Percentiles rank a stretch among this genome's conserved stretches.
These are phyloP conservation scores for Troglohyphantes excavatus DNA, from an alignment of 2,888 invertebrate genomes.

Conservation along the genomic window DNA sequence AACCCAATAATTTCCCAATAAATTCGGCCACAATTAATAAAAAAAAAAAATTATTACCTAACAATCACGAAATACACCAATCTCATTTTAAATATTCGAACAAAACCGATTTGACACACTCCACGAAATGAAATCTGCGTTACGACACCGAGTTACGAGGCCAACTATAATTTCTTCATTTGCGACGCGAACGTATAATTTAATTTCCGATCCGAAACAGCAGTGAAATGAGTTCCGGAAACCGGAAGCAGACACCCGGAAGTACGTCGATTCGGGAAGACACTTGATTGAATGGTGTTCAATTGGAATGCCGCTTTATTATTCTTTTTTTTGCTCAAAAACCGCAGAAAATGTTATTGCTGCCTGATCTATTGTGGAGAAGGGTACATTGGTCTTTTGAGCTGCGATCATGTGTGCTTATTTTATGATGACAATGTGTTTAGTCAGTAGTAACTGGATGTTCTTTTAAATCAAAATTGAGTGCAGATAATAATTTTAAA, in stretches of 20 bases:
- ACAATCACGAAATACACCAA: too few relatives aligned
- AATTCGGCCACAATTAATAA: too few relatives aligned
- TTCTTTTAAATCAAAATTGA: too few relatives aligned
- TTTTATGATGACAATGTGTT: too few relatives aligned
- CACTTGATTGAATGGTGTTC: not conserved
- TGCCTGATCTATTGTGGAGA: not conserved
- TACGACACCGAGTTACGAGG: too few relatives aligned
- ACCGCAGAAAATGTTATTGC: not conserved
- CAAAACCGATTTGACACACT: not conserved
- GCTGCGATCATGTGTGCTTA: too few relatives aligned
- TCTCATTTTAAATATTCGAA: too few relatives aligned
- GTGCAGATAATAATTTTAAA: too few relatives aligned
- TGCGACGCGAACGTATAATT: not conserved
- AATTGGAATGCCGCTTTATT: not conserved
- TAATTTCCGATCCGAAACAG: not conserved
- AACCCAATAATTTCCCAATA: too few relatives aligned
- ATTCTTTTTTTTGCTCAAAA: not conserved
- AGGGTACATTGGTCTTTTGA: not conserved
- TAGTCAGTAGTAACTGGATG: too few relatives aligned
- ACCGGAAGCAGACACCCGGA: not conserved
- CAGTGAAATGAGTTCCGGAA: not conserved
- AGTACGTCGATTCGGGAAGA: conserved; percentile 4
- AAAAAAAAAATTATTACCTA: not conserved
- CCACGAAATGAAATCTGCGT: not conserved
- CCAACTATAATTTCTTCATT: too few relatives aligned